These are phyloP conservation scores for Ectemnius continuus DNA, from an alignment of 2,888 invertebrate species.

Conservation along the genomic window DNA sequence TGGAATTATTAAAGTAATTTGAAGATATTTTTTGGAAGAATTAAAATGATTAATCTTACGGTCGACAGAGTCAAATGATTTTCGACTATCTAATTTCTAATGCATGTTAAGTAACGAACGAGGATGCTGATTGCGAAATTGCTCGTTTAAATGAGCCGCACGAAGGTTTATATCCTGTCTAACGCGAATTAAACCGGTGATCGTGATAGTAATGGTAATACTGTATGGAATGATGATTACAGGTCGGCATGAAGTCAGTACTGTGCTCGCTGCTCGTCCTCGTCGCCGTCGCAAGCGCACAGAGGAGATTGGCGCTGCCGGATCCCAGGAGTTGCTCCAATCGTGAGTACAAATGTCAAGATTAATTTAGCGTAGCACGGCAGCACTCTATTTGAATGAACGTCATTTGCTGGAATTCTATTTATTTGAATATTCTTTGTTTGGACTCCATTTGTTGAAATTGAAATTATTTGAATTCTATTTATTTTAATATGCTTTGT, in stretches of 20 bases:
- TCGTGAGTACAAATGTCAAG: slow-evolving; percentile 82
- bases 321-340: slow-evolving; percentile 94
- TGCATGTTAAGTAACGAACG: too few species aligned
- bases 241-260: slow-evolving; percentile 67
- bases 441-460: not conserved
- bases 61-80: too few species aligned
- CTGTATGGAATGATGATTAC: slow-evolving; percentile 9
- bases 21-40: too few species aligned
- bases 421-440: slow-evolving; percentile 16
- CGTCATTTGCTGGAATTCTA: not conserved
- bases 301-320: slow-evolving; percentile 91
- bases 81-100: too few species aligned
- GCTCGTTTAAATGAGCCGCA: too few species aligned
- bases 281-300: slow-evolving; percentile 85
- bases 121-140: too few species aligned
- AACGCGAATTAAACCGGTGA: too few species aligned
- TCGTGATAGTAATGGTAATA: too few species aligned
- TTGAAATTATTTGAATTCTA: not conserved
- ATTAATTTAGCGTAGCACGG: not conserved
- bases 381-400: not conserved
- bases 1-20: too few species aligned
- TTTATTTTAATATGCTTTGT: not conserved
- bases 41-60: too few species aligned
- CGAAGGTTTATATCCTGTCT: too few species aligned
- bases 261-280: slow-evolving; percentile 78